These are phyloP conservation scores for Chrysemys picta DNA, from an alignment of 2,113 vertebrate genomes.

Conservation along the genomic window DNA sequence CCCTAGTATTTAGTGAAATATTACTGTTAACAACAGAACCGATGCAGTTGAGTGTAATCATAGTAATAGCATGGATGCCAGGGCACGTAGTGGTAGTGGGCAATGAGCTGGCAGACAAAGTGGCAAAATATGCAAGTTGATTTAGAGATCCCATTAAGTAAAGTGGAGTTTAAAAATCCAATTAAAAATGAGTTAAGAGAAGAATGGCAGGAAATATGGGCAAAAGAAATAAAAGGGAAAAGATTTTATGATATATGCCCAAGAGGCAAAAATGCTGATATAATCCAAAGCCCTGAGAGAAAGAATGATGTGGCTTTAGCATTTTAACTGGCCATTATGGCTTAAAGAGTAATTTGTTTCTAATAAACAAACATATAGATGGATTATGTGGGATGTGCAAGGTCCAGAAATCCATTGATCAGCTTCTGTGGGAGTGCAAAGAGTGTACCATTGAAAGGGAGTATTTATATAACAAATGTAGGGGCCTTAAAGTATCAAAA, in stretches of 20 bases:
- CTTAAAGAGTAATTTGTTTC: neutral
- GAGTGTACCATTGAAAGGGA: neutral
- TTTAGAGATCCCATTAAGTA: neutral
- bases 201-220: neutral
- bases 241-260: neutral
- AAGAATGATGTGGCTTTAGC: neutral
- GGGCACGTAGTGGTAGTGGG: neutral
- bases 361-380: neutral
- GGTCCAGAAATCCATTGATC: neutral
- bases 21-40: neutral
- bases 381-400: neutral
- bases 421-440: neutral
- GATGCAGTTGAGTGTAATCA: neutral
- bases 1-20: neutral
- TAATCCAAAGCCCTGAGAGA: neutral
- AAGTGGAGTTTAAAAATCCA: neutral
- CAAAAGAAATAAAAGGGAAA: neutral
- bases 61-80: neutral
- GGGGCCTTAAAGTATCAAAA: neutral
- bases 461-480: neutral
- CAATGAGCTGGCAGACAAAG: neutral
- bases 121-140: neutral
- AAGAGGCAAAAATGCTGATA: neutral
- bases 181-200: neutral
- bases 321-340: neutral